Base-by-base conservation (phyloP, 2,888 invertebrate genomes). In the Phengaris arion region DNA sequence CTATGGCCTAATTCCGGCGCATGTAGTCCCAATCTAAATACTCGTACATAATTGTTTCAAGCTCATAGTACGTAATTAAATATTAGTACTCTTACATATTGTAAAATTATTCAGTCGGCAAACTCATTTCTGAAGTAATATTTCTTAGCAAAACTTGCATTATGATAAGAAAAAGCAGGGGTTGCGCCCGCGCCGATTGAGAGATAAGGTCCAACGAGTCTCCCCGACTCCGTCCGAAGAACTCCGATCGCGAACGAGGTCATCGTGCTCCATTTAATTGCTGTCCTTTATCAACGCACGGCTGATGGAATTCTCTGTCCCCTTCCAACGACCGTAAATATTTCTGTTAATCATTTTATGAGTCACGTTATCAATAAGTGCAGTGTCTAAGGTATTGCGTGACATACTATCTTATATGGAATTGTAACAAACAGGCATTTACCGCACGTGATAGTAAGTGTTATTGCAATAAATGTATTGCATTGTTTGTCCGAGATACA, bases 181-280 rank as follows among this genome's bases (percentile, higher is more conserved):
- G 88, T 87, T 91, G 91, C 90, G 90, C 86, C 78, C 81, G 89
- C 87, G 86, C 84, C 83, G 91, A 91, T 92, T 82, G 79, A 81
- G 79, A 88, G 91, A 91, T 91, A 92, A 87, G 86, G 82, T 80
- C 84, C 84, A 81, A 82, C 89, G 88, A 91, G 81, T 82, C 78
- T 78, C 78, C 81, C 82, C 90, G 90, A 85, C 84, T 83, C 81
- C 77, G 78, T 75, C 83, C 91, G 90, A 87, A 86, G 86, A 84
- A 81, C 80, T 77, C 85, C 90, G 87, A 85, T 76, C 81, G 64
- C 74, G 80, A 84, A 82, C 83, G 85, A 89, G 88, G 89, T 91
- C 91, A 89, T 89, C 89, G 86, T 89, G 91, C 86, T 89, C 85
- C 84, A 83, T 86, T 85, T 88, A 86, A 87, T 87, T 86, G 86